Evolutionary conservation across 2,888 invertebrate genomes (phyloP), one percentile per base, ranked within the genome.

Genomic region (Pogonocherus hispidulus): DNA sequence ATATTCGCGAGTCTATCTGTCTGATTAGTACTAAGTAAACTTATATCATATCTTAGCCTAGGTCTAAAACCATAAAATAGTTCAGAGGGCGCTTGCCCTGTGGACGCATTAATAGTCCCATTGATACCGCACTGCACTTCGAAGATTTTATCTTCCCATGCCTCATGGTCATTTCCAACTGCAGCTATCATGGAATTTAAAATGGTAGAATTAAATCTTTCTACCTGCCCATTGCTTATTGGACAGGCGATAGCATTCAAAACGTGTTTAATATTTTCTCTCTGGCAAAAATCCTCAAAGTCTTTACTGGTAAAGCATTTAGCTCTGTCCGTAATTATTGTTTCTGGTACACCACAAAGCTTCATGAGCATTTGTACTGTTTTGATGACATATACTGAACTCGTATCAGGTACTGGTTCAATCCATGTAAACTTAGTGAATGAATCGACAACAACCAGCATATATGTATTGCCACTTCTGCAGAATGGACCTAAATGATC

Each of bases 401-500:
- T 67, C 0, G 72, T 74, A 37, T 63, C 62, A 9, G 55, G 62
- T 19, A 68, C 66, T 18, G 75, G 56, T 52, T 67, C 71, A 6
- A 63, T 37, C 51, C 60, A 66, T 2, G 37, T 27, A 44, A 47
- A 67, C 41, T 67, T 57, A 1, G 63, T 57, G 32, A 67, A 67
- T 14, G 63, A 57, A 63, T 67, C 67, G 4, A 67, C 56, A 2
- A 52, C 27, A 8, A 69, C 69, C 14, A 69, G 18, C 23, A 70
- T 4, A 57, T 71, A 64, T 9, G 8, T 44, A 49, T 71, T 71
- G 0, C 35, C 63, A 18, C 35, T 59, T 16, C 6, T 69, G 14
- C 60, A 67, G 54, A 75, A 78, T 18, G 76, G 72, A 8, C 77
- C 77, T n/a, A 78, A 32, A 54, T 78, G 74, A 46, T 77, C 78